Conservation (phyloP, 1,140 invertebrate species). For the Pantala flavescens region DNA sequence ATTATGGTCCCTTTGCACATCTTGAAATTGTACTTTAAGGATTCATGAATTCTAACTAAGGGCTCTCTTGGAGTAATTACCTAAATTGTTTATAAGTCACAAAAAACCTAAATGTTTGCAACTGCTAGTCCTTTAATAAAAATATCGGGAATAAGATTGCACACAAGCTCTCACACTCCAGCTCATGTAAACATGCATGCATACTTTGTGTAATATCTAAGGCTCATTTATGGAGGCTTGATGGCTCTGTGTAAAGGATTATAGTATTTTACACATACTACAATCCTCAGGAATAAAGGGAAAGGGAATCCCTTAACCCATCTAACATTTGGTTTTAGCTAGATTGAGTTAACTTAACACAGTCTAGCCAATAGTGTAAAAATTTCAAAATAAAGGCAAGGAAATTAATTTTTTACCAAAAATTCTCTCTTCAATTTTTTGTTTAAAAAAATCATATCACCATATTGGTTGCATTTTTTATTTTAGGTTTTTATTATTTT, state of each 20-base stretch:
- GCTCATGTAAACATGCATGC: not conserved
- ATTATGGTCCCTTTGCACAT: constrained; percentile 9
- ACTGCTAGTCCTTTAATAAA: not conserved
- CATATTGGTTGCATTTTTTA: constrained; percentile 7
- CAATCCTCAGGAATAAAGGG: not conserved
- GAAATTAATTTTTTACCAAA: not conserved
- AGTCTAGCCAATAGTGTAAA: not conserved
- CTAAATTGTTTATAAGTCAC: not conserved
- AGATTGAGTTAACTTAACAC: not conserved
- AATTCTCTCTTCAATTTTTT: not conserved
- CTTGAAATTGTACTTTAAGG: constrained; percentile 1
- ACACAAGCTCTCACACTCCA: not conserved
- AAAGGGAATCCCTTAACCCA: not conserved
- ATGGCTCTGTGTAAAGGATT: not conserved
- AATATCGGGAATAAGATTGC: not conserved
- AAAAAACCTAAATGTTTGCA: not conserved
- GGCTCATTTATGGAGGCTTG: not conserved
- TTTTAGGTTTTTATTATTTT: not conserved
- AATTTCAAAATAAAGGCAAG: not conserved
- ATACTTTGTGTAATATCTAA: not conserved
- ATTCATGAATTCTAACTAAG: not conserved
- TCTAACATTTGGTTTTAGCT: not conserved
- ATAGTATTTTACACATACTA: not conserved
- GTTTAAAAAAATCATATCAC: constrained; percentile 3
- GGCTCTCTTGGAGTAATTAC: not conserved